A percentile compares a stretch with the other conserved stretches of the same genome.
These are phyloP conservation scores for Stenchaetothrips biformis DNA, from an alignment of 2,888 invertebrate genomes.

Conservation along the genomic window DNA sequence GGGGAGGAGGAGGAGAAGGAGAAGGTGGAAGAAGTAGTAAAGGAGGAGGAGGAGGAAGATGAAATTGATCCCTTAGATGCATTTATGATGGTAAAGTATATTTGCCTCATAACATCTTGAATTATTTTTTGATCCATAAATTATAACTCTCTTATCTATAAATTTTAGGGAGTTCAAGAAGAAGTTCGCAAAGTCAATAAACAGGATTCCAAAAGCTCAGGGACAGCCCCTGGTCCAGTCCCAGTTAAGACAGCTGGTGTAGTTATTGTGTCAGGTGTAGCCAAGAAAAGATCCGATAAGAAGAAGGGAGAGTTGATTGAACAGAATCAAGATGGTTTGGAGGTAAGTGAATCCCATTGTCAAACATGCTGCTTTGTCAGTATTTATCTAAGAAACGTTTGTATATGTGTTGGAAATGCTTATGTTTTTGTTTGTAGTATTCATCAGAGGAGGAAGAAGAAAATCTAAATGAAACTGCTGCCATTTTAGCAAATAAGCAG, in stretches of 20 bases:
- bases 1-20: slow-evolving; percentile 54
- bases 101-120: slow-evolving; percentile 5
- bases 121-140: not conserved
- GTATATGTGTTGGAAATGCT: not conserved
- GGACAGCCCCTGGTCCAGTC: slow-evolving; percentile 48
- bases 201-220: slow-evolving; percentile 56
- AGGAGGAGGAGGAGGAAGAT: slow-evolving; percentile 55
- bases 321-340: slow-evolving; percentile 95
- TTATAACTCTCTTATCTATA: not conserved
- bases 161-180: slow-evolving; percentile 55
- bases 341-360: slow-evolving; percentile 44
- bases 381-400: no score
- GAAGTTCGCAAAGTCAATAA: slow-evolving; percentile 78
- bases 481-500: slow-evolving; percentile 82
- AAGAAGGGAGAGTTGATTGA: slow-evolving; percentile 98
- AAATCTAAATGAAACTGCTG: slow-evolving; percentile 86
- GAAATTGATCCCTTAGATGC: slow-evolving; percentile 96
- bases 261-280: slow-evolving; percentile 77
- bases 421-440: slow-evolving; percentile 55
- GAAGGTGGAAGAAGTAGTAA: slow-evolving; percentile 69
- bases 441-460: slow-evolving; percentile 96
- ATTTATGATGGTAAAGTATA: slow-evolving; percentile 78
- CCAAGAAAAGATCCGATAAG: slow-evolving; percentile 67
- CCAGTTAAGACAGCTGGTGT: slow-evolving; percentile 54
- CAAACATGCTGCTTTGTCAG: not conserved